Evolutionary conservation across 2,888 invertebrate species (phyloP).

Genomic region (Siphlonurus alternatus): DNA sequence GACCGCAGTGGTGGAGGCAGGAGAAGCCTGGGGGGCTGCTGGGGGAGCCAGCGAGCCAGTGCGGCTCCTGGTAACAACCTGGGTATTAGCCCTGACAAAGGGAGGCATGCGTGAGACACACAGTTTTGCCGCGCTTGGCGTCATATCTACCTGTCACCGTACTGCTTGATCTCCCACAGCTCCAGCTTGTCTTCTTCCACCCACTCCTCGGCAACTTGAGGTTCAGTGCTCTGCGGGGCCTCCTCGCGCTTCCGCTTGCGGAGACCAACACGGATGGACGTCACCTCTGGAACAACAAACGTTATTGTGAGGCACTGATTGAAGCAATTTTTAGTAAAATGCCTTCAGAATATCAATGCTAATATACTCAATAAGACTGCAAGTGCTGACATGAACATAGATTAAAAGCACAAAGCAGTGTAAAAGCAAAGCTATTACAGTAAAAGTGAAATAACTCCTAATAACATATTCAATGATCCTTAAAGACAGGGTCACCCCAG

Average conservation of each 20-base stretch:
- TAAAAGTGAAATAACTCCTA: no score
- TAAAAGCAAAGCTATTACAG: no score
- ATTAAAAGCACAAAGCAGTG: no score
- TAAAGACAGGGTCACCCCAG: no score
- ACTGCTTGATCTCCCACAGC: conserved; percentile 90
- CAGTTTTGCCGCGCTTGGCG: not conserved
- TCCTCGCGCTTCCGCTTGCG: conserved; percentile 86
- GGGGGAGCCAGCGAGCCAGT: conserved; percentile 29
- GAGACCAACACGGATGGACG: conserved; percentile 83
- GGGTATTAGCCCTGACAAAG: conserved; percentile 40
- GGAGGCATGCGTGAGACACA: not conserved
- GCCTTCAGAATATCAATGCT: no score
- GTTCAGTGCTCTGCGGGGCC: conserved; percentile 85
- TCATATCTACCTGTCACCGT: conserved; percentile 53
- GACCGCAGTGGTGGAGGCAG: conserved; percentile 12
- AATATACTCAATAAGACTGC: no score
- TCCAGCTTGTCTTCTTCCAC: conserved; percentile 90
- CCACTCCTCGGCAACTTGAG: conserved; percentile 91
- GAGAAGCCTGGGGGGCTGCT: not conserved
- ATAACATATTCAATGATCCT: no score
- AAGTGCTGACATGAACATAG: no score
- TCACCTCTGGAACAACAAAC: conserved; percentile 49
- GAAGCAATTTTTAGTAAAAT: not conserved
- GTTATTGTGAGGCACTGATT: not conserved
- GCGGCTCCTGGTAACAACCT: conserved; percentile 64